Evolutionary conservation across 2,888 invertebrate species (phyloP).

Genomic region (Rhamphomyia laevipes): DNA sequence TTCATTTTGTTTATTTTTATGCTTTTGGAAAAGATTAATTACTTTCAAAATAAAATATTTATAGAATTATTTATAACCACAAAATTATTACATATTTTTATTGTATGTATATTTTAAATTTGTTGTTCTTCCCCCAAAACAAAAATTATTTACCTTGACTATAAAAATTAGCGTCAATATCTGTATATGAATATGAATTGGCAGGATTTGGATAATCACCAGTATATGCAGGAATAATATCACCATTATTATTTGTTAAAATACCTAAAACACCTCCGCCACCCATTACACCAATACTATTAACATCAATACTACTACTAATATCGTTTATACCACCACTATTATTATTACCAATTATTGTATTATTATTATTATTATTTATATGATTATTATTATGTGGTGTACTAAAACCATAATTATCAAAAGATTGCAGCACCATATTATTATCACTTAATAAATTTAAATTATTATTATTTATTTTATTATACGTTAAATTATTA

Average conservation of each 20-base stretch:
- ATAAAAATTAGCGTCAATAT: conserved; percentile 36
- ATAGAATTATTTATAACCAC: no score
- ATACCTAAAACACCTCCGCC: conserved; percentile 29
- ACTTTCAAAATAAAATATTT: no score
- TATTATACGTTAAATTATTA: not conserved
- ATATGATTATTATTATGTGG: not conserved
- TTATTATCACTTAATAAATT: not conserved
- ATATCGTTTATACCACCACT: conserved; percentile 5
- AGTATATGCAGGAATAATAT: conserved; percentile 27
- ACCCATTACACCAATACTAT: conserved; percentile 23
- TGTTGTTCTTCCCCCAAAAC: no score
- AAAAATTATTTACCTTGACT: conserved; percentile 34
- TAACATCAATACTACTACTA: not conserved
- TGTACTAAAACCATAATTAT: conserved; percentile 29
- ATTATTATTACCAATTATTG: not conserved
- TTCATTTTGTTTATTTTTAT: no score
- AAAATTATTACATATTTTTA: no score
- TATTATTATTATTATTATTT: conserved; percentile 3
- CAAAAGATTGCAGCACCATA: conserved; percentile 37
- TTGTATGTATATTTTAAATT: no score
- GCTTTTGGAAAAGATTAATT: no score
- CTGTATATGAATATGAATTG: conserved; percentile 29
- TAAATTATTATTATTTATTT: not conserved
- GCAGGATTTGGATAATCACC: conserved; percentile 28
- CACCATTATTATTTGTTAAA: conserved; percentile 23